Evolutionary conservation across 2,888 invertebrate species (phyloP), one percentile per base, ranked within the genome.

Genomic region (Ecdyonurus torrentis): DNA sequence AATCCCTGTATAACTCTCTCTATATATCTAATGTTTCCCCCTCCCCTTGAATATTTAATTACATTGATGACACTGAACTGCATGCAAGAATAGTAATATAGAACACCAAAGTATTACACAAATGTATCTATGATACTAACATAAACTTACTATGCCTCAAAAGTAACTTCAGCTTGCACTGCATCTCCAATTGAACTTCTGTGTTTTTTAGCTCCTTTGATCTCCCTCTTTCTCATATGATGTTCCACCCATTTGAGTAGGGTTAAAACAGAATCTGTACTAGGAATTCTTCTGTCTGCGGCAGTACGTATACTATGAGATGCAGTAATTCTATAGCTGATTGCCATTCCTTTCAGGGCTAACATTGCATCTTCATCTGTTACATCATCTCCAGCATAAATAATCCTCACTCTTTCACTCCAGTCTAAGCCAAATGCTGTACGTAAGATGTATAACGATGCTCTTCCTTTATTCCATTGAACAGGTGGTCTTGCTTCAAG

Each of bases 381-480:
- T 64, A 68, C 69, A 67, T 75, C 75, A 66, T 75, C 75, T 2
- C 76, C 76, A 20, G 74, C 75, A 65, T 75, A 76, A 52, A 76
- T 72, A 58, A 75, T 72, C 7, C 73, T 68, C 3, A 75, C 74
- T 20, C 75, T 69, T 61, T 75, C 74, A n/a, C 73, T 72, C 75
- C 76, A 76, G 64, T 76, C 75, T 2, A 74, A 72, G 1, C 75
- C 76, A 65, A 74, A 75, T 59, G 73, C 72, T 1, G 74, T 73
- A n/a, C 75, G 70, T 18, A 76, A 68, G 62, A 76, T 74, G 67
- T 76, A 74, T 25, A 75, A 72, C 2, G 74, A 73, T 60, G 75
- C 76, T 58, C 75, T 68, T 19, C 75, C 75, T 66, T 74, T 73
- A 67, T 76, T 72, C 75, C 76, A 76, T 60, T 71, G 72, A 1